Base-by-base conservation (phyloP, 64 coral and sea anemone species). In the Montipora capricornis region DNA sequence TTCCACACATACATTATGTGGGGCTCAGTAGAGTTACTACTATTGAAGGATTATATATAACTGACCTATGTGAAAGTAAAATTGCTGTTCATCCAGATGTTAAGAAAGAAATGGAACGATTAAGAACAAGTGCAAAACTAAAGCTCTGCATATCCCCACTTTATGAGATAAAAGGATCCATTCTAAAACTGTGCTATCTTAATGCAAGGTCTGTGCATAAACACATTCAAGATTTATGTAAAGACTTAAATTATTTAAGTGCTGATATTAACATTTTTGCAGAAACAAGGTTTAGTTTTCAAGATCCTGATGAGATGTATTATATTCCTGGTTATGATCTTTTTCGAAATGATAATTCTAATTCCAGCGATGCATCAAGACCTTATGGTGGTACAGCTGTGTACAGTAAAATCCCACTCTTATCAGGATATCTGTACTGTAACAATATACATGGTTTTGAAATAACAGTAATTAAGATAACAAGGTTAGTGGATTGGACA, bases 271-370 rank as follows among this genome's bases (percentile, higher is more conserved):
- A 12, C 51, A n/a, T 93, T 67, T 93, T 93, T 78, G 47, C 91
- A 55, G 91, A 93, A 78, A 93, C 91, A 78, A 75, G 91, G 68
- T 77, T 93, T 61, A 45, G 55, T 66, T 16, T 44, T 46, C 57
- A 20, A 20, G 81, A 93, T 48, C 29, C 19, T 15, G 51, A 87
- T 84, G 53, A 75, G 61, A 26, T 45, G 15, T 93, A 77, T 59
- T 20, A 73, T 55, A 84, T 93, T 3, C 37, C 58, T 60, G 53
- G 52, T 55, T 55, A 55, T 55, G 5, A 5, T 24, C 68, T 93
- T 3, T 93, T 87, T 87, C 20, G 91, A 71, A 93, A 93, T 79
- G 80, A 87, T n/a, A 13, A 46, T 55, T 6, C n/a, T 22, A 51
- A 29, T 44, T 58, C 24, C 47, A 20, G 6, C 4, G 47, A 3